Evolutionary conservation across 2,888 invertebrate species (phyloP).

Genomic region (Oegoconia quadripuncta): DNA sequence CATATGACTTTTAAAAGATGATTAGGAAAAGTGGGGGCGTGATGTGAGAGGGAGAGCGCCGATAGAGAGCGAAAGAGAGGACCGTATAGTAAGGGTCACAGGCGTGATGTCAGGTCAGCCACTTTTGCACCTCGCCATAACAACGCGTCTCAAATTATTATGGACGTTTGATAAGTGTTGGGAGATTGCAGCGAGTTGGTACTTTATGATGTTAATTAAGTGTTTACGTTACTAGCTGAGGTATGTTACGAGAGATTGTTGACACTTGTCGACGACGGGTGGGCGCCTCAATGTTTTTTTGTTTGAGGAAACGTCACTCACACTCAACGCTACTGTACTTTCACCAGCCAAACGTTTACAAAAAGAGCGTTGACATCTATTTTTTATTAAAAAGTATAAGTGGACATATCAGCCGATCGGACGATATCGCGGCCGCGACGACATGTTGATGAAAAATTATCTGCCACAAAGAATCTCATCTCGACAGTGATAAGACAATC

Average conservation of each 20-base stretch:
- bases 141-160: conserved; percentile 80
- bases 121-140: conserved; percentile 80
- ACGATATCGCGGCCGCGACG: conserved; percentile 29
- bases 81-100: conserved; percentile 66
- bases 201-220: conserved; percentile 77
- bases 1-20: conserved; percentile 74
- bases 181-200: conserved; percentile 73
- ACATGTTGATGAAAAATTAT: conserved; percentile 30
- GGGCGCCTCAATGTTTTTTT: conserved; percentile 33
- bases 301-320: conserved; percentile 47
- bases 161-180: conserved; percentile 78
- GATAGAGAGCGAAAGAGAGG: conserved; percentile 49
- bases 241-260: conserved; percentile 40
- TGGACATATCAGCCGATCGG: conserved; percentile 26
- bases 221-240: conserved; percentile 53
- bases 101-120: conserved; percentile 80
- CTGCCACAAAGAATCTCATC: conserved; percentile 42
- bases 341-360: conserved; percentile 34
- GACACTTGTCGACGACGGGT: conserved; percentile 35
- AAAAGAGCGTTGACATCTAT: conserved; percentile 39
- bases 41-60: conserved; percentile 63
- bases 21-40: conserved; percentile 76
- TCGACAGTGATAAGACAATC: conserved; percentile 47
- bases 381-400: conserved; percentile 28
- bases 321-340: conserved; percentile 42